Evolutionary conservation across 35 echinoderm and acorn worm genomes (phyloP).

Genomic region (Ophioderma brevispina): DNA sequence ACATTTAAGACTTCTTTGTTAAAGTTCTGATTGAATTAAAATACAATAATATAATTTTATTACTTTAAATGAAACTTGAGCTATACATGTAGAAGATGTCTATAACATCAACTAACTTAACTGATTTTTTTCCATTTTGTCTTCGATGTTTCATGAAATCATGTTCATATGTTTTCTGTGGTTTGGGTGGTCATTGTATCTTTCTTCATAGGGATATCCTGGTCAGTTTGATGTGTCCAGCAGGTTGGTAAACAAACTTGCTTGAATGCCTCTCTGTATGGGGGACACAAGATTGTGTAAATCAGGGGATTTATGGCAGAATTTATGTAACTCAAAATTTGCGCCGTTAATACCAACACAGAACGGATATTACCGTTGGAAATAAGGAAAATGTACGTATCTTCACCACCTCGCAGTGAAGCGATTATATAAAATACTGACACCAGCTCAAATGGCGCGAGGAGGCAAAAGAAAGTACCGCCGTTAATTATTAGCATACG

Average conservation of each 20-base stretch:
- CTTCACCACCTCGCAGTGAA: not conserved
- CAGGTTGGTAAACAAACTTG: slow-evolving; percentile 47
- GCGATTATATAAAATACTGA: slow-evolving; percentile 69
- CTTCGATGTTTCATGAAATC: too few relatives aligned
- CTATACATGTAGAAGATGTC: too few relatives aligned
- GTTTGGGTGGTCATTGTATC: too few relatives aligned
- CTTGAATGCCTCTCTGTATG: slow-evolving; percentile 83
- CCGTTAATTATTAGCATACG: slow-evolving; percentile 88
- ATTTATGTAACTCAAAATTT: slow-evolving; percentile 78
- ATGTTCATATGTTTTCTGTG: too few relatives aligned
- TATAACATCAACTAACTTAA: too few relatives aligned
- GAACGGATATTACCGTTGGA: not conserved
- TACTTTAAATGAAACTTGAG: too few relatives aligned
- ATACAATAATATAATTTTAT: too few relatives aligned
- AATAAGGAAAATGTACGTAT: not conserved
- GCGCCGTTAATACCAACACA: slow-evolving; percentile 24
- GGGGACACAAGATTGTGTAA: slow-evolving; percentile 80
- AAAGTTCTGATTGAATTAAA: too few relatives aligned
- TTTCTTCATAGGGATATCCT: too few relatives aligned
- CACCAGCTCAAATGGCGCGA: slow-evolving; percentile 81
- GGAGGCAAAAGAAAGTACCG: slow-evolving; percentile 78
- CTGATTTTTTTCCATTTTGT: too few relatives aligned
- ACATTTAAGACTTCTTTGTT: too few relatives aligned
- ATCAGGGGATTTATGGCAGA: slow-evolving; percentile 93
- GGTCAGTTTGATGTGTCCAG: too few relatives aligned